A percentile compares a stretch with the other conserved stretches of the same genome.
Evolutionary conservation across 2,888 invertebrate species (phyloP).

Genomic region (Megastigmus dorsalis): DNA sequence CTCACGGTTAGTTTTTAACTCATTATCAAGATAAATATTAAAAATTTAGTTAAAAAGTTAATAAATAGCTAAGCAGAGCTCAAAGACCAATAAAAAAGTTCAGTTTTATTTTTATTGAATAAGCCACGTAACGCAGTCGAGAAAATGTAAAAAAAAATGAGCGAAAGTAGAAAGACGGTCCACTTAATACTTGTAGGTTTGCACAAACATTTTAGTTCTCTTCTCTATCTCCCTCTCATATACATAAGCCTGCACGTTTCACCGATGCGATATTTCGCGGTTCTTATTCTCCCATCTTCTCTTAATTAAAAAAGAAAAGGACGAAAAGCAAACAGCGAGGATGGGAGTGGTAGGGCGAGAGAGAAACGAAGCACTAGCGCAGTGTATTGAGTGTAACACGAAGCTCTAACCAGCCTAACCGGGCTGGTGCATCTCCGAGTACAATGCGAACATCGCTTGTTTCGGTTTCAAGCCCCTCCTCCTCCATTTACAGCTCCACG

Average conservation of each 20-base stretch:
- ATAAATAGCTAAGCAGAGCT: no score
- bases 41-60: no score
- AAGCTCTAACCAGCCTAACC: slow-evolving; percentile 25
- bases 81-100: neutral
- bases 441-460: slow-evolving; percentile 6
- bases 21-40: no score
- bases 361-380: slow-evolving; percentile 4
- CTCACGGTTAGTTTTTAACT: no score
- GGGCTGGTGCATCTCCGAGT: slow-evolving; percentile 14
- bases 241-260: neutral
- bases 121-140: neutral
- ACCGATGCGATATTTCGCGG: slow-evolving; percentile 43
- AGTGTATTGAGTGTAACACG: slow-evolving; percentile 33
- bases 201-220: slow-evolving; percentile 31
- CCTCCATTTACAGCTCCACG: neutral
- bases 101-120: neutral
- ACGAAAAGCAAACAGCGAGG: no score
- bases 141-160: slow-evolving; percentile 10
- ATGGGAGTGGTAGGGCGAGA: neutral
- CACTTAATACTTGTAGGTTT: slow-evolving; percentile 30
- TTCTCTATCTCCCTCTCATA: neutral
- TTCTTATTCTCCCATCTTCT: slow-evolving; percentile 25
- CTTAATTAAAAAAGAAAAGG: slow-evolving; percentile 47
- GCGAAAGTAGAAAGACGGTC: neutral
- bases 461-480: slow-evolving; percentile 10